Base-by-base conservation (phyloP, 2,797 vertebrate species). In the Protosalanx chinensis region DNA sequence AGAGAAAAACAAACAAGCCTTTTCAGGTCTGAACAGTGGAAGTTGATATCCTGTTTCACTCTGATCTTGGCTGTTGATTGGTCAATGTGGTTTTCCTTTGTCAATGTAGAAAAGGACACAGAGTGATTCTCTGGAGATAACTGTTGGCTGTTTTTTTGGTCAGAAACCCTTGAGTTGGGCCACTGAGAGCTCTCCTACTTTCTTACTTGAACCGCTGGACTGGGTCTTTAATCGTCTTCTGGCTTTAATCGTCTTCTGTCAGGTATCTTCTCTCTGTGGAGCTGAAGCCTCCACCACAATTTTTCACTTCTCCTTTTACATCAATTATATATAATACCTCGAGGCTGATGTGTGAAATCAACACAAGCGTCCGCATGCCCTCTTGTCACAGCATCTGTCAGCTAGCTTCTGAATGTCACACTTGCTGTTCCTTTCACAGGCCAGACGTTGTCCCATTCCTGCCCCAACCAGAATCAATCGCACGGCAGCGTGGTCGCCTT, bases 241-340 rank as follows among this genome's bases (percentile, higher is more conserved):
- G 51, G 72, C 71, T 72, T 76, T 49, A 23, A 32, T 70, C 64
- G 29, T 66, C 41, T 75, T 62, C 57, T 67, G 56, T n/a, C 16
- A 71, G 68, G 46, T 73, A 72, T 70, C 77, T 58, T 41, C 67
- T 18, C 68, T 69, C 13, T 8, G 41, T 56, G 8, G 8, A 46
- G 41, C 8, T 46, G 8, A 46, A 46, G 12, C 41, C 13, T 46
- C 10, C 13, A 13, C 2, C 12, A 2, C 41, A 2, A 3, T 12
- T 46, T 46, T 46, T 46, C 41, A 46, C 59, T 10, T 37, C 65
- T 68, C 41, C 64, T 49, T 29, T 27, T 27, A 66, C 69, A 73
- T 74, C 68, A 72, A 72, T 75, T 27, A 27, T 27, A 70, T 10
- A 29, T 68, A 33, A 66, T 15, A 27, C 56, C 56, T 68, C 30